Evolutionary conservation across 2,888 invertebrate genomes (phyloP), one percentile per base, ranked within the genome.

Genomic region (Monochamus alternatus): DNA sequence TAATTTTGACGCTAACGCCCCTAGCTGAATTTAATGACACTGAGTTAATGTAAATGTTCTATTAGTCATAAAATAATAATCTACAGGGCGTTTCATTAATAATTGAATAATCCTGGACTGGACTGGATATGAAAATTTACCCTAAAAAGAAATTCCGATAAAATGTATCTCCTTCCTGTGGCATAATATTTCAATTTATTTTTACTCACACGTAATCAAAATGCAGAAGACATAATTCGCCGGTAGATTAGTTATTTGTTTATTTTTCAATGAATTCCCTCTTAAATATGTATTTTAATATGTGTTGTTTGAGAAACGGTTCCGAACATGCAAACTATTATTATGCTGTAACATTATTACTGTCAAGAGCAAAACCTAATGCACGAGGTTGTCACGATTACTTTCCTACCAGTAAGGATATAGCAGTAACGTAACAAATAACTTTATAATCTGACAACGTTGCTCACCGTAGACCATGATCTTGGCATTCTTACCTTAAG

Each of bases 401-500:
- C 67, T 66, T 74, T 43, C 59, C n/a, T 51, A 3, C 14, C 44
- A 31, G 22, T 14, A 65, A 30, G 10, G 9, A 51, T 55, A 52
- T 8, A 66, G 51, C 52, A 65, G 62, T 52, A 74, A 71, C 72
- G 55, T 51, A 74, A 68, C 55, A 70, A 74, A 63, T 69, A 63
- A 58, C 65, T 74, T 47, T 10, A 30, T 62, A 75, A 66, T 32
- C 47, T 74, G 85, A 84, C 86, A 87, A 86, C 86, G 79, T 71
- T 77, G 86, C 51, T 51, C 72, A 67, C 76, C 64, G 75, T 76
- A 80, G 76, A 85, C 87, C 87, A 85, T 87, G 87, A 87, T 87
- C 87, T 87, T 87, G 87, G 87, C 87, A 87, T 87, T 87, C 86
- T 84, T 81, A 81, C 76, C 73, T 72, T 68, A 76, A 78, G 47